Evolutionary conservation across 1,140 invertebrate genomes (phyloP).

Genomic region (Potamilus streckersoni): DNA sequence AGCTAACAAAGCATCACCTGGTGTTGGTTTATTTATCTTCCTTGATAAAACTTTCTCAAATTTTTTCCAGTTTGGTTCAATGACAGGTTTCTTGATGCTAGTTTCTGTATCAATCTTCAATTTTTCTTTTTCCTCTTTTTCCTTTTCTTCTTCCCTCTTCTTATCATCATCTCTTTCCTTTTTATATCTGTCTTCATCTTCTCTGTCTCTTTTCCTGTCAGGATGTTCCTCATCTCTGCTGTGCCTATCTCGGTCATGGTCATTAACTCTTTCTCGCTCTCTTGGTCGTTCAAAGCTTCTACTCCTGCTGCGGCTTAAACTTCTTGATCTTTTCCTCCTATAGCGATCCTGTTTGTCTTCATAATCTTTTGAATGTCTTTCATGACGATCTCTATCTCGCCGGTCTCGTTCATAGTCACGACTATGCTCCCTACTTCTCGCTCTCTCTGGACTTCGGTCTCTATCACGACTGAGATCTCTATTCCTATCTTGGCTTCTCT

Average conservation of each 20-base stretch:
- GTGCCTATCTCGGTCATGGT: neutral
- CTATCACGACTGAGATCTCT: neutral
- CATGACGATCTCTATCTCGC: conserved; percentile 4
- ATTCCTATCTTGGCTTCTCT: conserved; percentile 12
- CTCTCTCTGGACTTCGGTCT: conserved; percentile 1
- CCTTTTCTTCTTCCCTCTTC: conserved; percentile 6
- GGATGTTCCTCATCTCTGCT: conserved; percentile 16
- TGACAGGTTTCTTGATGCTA: conserved; percentile 15
- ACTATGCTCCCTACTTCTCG: conserved; percentile 9
- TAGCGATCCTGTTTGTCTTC: conserved; percentile 12
- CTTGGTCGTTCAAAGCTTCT: conserved; percentile 21
- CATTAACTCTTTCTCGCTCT: conserved; percentile 9
- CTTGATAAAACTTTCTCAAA: conserved; percentile 35
- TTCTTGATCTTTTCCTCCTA: conserved; percentile 11
- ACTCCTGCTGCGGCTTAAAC: conserved; percentile 22
- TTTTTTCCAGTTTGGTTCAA: conserved; percentile 31
- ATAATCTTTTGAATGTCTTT: neutral
- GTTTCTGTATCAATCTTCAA: neutral
- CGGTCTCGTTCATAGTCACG: conserved; percentile 13
- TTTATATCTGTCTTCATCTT: conserved; percentile 17
- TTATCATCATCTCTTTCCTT: conserved; percentile 16
- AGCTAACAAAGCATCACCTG: neutral
- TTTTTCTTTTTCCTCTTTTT: conserved; percentile 18
- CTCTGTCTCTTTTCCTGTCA: conserved; percentile 13
- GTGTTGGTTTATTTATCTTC: conserved; percentile 27